Conservation (phyloP, 2,797 vertebrate species). For the Danio tinwini region DNA sequence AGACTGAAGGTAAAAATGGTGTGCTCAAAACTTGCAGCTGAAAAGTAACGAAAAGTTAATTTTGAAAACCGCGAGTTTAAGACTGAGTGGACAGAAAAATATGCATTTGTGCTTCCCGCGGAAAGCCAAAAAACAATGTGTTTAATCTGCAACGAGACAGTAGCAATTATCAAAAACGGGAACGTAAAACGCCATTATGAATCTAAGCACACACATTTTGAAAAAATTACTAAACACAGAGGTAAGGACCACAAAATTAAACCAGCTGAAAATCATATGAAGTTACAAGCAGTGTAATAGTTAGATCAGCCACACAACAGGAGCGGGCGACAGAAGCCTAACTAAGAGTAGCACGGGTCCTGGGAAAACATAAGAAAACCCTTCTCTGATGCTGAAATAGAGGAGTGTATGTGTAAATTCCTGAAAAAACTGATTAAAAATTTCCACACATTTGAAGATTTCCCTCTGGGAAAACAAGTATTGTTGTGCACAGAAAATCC, state of each 20-base stretch:
- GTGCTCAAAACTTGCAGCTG: neutral
- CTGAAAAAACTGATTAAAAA: too few species aligned
- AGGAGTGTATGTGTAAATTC: too few species aligned
- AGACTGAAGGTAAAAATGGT: neutral
- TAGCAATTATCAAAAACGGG: slow-evolving; percentile 16
- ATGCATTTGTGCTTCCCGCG: too few species aligned
- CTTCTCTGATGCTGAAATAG: too few species aligned
- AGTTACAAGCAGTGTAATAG: slow-evolving; percentile 26
- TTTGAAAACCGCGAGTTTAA: neutral
- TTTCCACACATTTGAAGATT: too few species aligned
- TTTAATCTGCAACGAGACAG: slow-evolving; percentile 40
- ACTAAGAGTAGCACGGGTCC: too few species aligned
- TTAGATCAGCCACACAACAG: slow-evolving; percentile 32
- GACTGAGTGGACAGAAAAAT: slow-evolving; percentile 25
- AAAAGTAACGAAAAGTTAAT: slow-evolving; percentile 28
- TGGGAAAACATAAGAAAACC: too few species aligned
- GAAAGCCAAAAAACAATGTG: too few species aligned
- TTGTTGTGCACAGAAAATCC: too few species aligned
- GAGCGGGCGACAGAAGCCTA: too few species aligned
- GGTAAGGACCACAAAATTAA: slow-evolving; percentile 26
- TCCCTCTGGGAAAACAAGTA: too few species aligned
- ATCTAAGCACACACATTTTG: slow-evolving; percentile 12
- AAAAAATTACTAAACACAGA: slow-evolving; percentile 27
- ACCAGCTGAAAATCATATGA: slow-evolving; percentile 27
- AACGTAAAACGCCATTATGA: slow-evolving; percentile 37